A percentile compares a stretch with the other conserved stretches of the same genome.
Evolutionary conservation across 2,113 vertebrate species (phyloP).

Genomic region (Micronycteris hirsuta): DNA sequence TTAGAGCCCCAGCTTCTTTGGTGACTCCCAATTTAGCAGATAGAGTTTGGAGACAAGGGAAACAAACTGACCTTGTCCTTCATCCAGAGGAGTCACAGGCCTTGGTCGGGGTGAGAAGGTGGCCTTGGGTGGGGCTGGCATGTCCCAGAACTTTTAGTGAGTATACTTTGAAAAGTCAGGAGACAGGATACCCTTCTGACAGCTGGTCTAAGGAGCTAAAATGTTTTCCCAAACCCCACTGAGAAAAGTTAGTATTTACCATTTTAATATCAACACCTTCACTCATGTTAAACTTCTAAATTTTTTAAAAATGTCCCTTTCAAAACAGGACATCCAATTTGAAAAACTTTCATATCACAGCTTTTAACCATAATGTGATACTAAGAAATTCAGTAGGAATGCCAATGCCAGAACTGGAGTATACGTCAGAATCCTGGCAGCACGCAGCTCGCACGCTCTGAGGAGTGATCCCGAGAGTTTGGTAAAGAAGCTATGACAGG

Average conservation of each 20-base stretch:
- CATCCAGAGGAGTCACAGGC: background rate
- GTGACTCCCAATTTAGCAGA: background rate
- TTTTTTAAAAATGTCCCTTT: background rate
- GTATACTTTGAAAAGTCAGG: background rate
- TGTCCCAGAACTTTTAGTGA: background rate
- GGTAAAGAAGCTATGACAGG: background rate
- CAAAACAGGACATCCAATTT: background rate
- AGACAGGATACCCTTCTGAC: background rate
- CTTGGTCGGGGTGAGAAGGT: background rate
- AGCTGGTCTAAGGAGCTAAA: background rate
- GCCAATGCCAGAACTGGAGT: background rate
- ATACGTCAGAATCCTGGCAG: background rate
- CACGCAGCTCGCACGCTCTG: background rate
- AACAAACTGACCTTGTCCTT: background rate
- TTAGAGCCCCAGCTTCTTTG: background rate
- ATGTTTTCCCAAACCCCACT: background rate
- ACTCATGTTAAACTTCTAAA: background rate
- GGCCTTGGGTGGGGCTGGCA: background rate
- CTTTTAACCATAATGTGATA: background rate
- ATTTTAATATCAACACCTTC: background rate
- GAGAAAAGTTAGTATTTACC: background rate
- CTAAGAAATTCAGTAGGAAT: constrained; percentile 4
- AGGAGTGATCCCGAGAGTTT: background rate
- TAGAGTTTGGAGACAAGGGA: background rate
- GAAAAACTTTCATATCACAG: background rate